Percentiles rank a stretch among this genome's conserved stretches.
Conservation (phyloP, 2,113 vertebrate species). For the Probosciger aterrimus region DNA sequence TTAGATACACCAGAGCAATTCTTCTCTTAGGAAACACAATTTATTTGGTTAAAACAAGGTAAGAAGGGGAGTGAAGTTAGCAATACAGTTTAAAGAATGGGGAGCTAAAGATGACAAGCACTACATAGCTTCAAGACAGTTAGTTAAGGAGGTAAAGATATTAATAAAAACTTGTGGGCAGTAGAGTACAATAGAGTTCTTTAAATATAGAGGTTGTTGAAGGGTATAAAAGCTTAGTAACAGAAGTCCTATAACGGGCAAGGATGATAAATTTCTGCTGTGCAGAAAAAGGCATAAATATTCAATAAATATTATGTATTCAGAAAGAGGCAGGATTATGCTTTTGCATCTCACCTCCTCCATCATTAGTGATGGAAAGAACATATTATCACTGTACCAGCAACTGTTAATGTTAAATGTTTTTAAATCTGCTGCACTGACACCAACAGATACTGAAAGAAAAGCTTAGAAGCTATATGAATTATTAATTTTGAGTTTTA, state of each 20-base stretch:
- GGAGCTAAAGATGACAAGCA: neutral
- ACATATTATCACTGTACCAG: slow-evolving; percentile 3
- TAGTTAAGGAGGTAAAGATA: slow-evolving; percentile 24
- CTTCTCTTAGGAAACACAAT: neutral
- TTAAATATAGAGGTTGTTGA: slow-evolving; percentile 40
- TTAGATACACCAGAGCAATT: slow-evolving; percentile 7
- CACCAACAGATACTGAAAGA: slow-evolving; percentile 29
- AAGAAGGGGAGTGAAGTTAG: neutral
- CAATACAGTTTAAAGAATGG: neutral
- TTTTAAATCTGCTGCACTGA: slow-evolving; percentile 35
- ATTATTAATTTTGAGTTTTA: slow-evolving; percentile 43
- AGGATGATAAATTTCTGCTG: slow-evolving; percentile 36
- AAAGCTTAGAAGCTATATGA: neutral
- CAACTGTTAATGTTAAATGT: slow-evolving; percentile 36
- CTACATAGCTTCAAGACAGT: neutral
- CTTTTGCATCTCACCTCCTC: slow-evolving; percentile 28
- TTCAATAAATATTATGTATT: slow-evolving; percentile 55
- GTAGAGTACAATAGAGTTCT: neutral
- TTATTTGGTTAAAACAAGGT: slow-evolving; percentile 13
- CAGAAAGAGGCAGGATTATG: slow-evolving; percentile 22
- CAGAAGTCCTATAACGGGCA: neutral
- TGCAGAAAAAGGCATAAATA: slow-evolving; percentile 36
- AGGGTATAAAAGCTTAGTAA: slow-evolving; percentile 10
- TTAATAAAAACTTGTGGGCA: slow-evolving; percentile 53
- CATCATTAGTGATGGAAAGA: slow-evolving; percentile 46